Evolutionary conservation across 2,113 vertebrate genomes (phyloP), one percentile per base, ranked within the genome.

Genomic region (Thunnus thynnus): DNA sequence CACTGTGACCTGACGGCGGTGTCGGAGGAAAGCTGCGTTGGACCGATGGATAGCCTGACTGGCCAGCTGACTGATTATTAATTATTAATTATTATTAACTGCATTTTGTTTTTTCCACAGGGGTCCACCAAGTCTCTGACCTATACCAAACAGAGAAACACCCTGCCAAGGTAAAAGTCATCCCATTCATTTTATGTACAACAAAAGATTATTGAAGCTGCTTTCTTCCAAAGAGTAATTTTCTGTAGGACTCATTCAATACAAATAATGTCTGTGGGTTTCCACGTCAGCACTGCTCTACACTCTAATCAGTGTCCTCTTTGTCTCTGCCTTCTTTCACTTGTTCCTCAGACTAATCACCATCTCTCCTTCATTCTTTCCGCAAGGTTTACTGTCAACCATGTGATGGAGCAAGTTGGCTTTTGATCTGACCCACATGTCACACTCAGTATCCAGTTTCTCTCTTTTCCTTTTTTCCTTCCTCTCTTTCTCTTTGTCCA

Each of bases 41-140:
- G 27, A 30, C 27, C 27, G 3, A 30, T 30, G 27, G 27, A 30
- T 4, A 30, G 27, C 27, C 27, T 30, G 27, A 30, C 27, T 30
- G 27, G 27, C 27, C 27, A 30, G 27, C 27, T 3, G 27, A 30
- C 27, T 30, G 22, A 4, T 20, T 3, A n/a, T 54, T 5, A n/a
- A 20, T 55, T 4, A 22, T 55, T 20, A 55, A 5, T 55, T 55
- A 20, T 20, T 22, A 11, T 3, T 9, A 55, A 55, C 11, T 6
- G 22, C n/a, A 22, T 55, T 22, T 18, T 55, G 10, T 22, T 22
- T 55, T 55, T 22, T 22, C 25, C n/a, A 22, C 56, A 94, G 93
- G 93, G 92, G 2, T 94, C 93, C 72, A 94, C 93, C 54, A 94
- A 94, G 88, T 94, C 93, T 58, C 72, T 94, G 72, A 93, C 89